Percentiles rank a stretch among this genome's conserved stretches.
Conservation (phyloP, 2,113 vertebrate species). For the Oreochromis aureus region DNA sequence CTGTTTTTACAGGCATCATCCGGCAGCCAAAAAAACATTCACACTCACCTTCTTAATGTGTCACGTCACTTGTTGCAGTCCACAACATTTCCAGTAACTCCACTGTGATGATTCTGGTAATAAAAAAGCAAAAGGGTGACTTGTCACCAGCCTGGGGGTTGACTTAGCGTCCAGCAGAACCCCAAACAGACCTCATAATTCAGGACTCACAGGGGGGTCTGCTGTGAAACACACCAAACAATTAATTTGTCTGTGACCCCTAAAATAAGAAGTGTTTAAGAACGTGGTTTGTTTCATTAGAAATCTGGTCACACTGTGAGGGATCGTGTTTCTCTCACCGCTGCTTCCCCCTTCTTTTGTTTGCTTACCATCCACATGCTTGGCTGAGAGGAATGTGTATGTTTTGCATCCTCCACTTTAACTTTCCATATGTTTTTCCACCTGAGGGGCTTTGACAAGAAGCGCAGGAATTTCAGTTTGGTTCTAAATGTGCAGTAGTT, state of each 20-base stretch:
- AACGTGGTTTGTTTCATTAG: constrained; percentile 21
- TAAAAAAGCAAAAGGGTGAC: neutral
- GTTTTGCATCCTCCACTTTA: constrained; percentile 22
- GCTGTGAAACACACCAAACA: neutral
- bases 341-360: neutral
- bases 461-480: constrained; percentile 56
- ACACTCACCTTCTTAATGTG: neutral
- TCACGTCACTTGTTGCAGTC: neutral
- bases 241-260: constrained; percentile 23
- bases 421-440: constrained; percentile 38
- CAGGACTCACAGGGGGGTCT: constrained; percentile 24
- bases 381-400: constrained; percentile 30
- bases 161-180: neutral
- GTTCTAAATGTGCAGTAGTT: constrained; percentile 60
- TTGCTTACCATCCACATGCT: constrained; percentile 38
- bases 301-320: constrained; percentile 6
- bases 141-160: neutral
- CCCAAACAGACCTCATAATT: constrained; percentile 25
- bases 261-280: constrained; percentile 18
- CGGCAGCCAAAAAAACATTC: constrained; percentile 1
- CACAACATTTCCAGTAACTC: neutral
- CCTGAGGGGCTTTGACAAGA: constrained; percentile 19
- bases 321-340: neutral
- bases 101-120: neutral
- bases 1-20: neutral